Base-by-base conservation (phyloP, 2,797 vertebrate species). In the Anas bernieri region DNA sequence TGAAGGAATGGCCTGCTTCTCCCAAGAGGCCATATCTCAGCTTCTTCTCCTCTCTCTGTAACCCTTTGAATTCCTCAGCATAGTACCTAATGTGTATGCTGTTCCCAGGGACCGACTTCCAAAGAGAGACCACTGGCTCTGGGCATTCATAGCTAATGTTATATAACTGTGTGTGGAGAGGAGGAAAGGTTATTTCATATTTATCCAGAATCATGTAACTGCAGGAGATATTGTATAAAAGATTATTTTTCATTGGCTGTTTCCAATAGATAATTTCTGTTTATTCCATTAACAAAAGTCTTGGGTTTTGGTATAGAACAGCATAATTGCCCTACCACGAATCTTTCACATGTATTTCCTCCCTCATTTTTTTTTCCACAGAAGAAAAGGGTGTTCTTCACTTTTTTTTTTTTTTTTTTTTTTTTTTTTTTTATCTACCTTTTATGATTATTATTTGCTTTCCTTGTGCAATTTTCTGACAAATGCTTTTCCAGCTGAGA, bases 1-100 rank as follows among this genome's bases (percentile, higher is more conserved):
- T 73, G 91, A 83, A 94, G 82, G 85, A 92, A 88, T 83, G 78
- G 73, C 48, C 75, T 86, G 80, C 46, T 95, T 96, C 52, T 73
- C 59, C 91, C 83, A 85, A 88, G 89, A 90, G 83, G 93, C 89
- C 48, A 59, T 75, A 84, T 93, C 80, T 92, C 28, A 66, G 55
- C 92, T 96, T 41, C 35, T 52, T 88, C 58, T 82, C 13, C n/a
- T 90, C 50, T 83, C 26, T 54, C 48, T 82, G 63, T 61, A 91
- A 62, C 67, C 45, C 59, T 91, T 95, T 12, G 11, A 56, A 85
- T 94, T 92, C 86, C 88, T 73, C 74, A 83, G 12, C 52, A 66
- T 93, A 68, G 61, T 74, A 69, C 41, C 46, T 76, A 81, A 73
- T 76, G 72, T 4, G 0, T 48, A 17, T 83, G 41, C 30, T 8